Evolutionary conservation across 2,888 invertebrate genomes (phyloP).

Genomic region (Dynastes grantii): DNA sequence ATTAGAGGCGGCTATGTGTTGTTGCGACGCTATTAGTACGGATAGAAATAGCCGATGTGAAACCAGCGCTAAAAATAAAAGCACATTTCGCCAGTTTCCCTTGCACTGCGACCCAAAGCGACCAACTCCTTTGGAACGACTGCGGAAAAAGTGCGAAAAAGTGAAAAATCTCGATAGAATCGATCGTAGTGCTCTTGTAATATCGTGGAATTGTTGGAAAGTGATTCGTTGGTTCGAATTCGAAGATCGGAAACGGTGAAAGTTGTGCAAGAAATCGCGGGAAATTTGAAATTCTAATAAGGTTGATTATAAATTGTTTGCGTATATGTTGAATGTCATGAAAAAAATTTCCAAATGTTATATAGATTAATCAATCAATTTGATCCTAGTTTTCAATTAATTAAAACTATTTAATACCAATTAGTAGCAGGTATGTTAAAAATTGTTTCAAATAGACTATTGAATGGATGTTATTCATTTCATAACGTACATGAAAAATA

Average conservation of each 20-base stretch:
- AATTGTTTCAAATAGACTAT: too few relatives aligned
- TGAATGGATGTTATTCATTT: too few relatives aligned
- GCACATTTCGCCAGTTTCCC: conserved; percentile 68
- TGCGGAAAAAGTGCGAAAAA: conserved; percentile 48
- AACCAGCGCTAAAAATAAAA: conserved; percentile 57
- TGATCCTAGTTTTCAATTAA: too few relatives aligned
- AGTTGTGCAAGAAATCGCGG: conserved; percentile 30
- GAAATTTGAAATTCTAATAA: conserved; percentile 20
- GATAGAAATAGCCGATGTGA: conserved; percentile 67
- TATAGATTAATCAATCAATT: too few relatives aligned
- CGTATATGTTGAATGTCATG: not conserved
- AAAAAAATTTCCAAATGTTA: not conserved
- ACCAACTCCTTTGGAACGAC: conserved; percentile 54
- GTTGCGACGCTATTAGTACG: conserved; percentile 48
- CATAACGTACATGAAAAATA: too few relatives aligned
- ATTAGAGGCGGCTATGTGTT: conserved; percentile 38
- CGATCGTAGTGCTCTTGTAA: conserved; percentile 34
- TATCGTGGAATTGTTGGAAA: conserved; percentile 4
- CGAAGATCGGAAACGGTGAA: conserved; percentile 25
- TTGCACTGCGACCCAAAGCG: conserved; percentile 65
- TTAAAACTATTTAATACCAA: too few relatives aligned
- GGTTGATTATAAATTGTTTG: not conserved
- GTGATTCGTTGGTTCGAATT: conserved; percentile 29
- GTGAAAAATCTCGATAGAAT: conserved; percentile 44
- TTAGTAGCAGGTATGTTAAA: too few relatives aligned